Evolutionary conservation across 2,888 invertebrate species (phyloP).

Genomic region (Limnephilus rhombicus): DNA sequence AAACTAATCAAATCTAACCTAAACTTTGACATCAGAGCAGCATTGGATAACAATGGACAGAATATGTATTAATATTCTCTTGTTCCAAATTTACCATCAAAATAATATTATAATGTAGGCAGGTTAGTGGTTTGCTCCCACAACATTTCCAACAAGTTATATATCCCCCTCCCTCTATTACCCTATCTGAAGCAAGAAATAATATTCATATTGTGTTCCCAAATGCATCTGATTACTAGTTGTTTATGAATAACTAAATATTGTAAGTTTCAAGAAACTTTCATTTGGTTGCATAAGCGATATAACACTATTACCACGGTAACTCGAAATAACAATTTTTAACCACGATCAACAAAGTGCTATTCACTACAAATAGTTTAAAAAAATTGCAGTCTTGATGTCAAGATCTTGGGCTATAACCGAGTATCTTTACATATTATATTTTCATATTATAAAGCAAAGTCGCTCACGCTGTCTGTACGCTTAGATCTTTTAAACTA

Average conservation of each 20-base stretch:
- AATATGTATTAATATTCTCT: conserved; percentile 23
- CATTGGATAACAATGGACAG: conserved; percentile 19
- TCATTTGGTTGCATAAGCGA: neutral
- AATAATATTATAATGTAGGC: neutral
- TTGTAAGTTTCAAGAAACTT: neutral
- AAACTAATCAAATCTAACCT: conserved; percentile 24
- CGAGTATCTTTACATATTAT: no score
- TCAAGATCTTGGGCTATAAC: no score
- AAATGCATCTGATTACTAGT: neutral
- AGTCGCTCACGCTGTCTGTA: no score
- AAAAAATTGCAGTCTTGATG: no score
- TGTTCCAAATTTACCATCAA: neutral
- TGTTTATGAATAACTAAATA: neutral
- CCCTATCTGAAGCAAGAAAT: neutral
- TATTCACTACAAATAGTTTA: no score
- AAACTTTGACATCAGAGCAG: conserved; percentile 9
- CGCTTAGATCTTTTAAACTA: no score
- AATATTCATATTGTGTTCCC: neutral
- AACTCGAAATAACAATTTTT: neutral
- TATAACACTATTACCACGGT: neutral
- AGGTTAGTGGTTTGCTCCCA: neutral
- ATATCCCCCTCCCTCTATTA: neutral
- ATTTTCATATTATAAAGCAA: no score
- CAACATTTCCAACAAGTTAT: neutral
- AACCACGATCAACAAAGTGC: neutral